Percentiles rank a stretch among this genome's conserved stretches.
Conservation (phyloP, 1,140 invertebrate species). For the Listronotus oregonensis region DNA sequence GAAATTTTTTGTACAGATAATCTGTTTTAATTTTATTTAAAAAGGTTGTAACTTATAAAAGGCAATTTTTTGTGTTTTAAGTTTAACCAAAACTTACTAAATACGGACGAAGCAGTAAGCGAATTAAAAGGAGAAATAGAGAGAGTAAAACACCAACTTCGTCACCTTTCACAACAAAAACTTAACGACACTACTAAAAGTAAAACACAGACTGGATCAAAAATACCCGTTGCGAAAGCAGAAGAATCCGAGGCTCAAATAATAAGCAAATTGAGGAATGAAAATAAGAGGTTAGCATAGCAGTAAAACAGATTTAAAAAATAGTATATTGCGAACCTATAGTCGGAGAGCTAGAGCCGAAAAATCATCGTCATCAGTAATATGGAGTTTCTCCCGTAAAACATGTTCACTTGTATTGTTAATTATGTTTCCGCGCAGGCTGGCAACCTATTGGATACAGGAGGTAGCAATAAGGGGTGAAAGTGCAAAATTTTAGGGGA, state of each 20-base stretch:
- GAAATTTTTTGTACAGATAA: not conserved
- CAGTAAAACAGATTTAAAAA: conserved; percentile 4
- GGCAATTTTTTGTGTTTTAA: conserved; percentile 2
- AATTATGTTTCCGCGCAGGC: too few relatives aligned
- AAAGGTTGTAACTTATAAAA: not conserved
- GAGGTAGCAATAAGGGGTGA: too few relatives aligned
- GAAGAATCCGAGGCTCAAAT: conserved; percentile 8
- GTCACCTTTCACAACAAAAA: conserved; percentile 23
- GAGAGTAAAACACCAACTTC: conserved; percentile 35
- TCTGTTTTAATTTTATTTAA: not conserved
- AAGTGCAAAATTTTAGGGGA: too few relatives aligned
- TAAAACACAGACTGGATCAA: conserved; percentile 8
- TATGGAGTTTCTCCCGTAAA: too few relatives aligned
- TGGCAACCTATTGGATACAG: too few relatives aligned
- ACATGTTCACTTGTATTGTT: too few relatives aligned
- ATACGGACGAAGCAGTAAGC: conserved; percentile 25
- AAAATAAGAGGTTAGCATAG: conserved; percentile 21
- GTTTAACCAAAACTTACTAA: conserved; percentile 14
- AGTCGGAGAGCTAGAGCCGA: too few relatives aligned
- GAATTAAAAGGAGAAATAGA: conserved; percentile 39
- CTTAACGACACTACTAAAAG: not conserved
- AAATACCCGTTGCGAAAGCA: not conserved
- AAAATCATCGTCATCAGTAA: too few relatives aligned
- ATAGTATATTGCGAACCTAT: not conserved
- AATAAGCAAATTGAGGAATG: conserved; percentile 16